A percentile compares a stretch with the other conserved stretches of the same genome.
phyloP scores from a whole-genome alignment of 2,797 vertebrate species.

The Rhinogobio ventralis region DNA sequence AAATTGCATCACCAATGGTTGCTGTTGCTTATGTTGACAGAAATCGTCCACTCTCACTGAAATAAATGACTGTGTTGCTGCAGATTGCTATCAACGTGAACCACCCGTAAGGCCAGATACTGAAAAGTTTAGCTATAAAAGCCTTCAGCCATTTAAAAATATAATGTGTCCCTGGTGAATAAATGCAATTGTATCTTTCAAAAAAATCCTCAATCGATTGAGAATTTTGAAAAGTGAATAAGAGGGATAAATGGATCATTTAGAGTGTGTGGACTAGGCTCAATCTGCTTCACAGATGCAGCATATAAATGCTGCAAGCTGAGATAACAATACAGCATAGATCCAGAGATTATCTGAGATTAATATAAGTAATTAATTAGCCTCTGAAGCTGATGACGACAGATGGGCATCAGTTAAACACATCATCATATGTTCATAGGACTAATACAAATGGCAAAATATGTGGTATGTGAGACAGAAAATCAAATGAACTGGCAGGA shows the following conservation, averaged over 20 bases:
- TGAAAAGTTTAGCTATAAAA: background rate
- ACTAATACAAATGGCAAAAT: background rate
- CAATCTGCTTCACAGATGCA: background rate
- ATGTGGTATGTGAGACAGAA: background rate
- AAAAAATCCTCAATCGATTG: background rate
- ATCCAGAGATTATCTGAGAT: constrained; percentile 47
- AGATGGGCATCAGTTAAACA: constrained; percentile 30
- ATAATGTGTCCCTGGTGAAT: background rate
- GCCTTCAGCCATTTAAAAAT: background rate
- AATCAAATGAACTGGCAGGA: background rate
- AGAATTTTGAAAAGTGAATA: background rate
- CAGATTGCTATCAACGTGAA: background rate
- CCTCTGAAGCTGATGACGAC: constrained; percentile 23
- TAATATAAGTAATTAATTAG: constrained; percentile 45
- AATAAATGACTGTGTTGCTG: background rate
- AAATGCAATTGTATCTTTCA: background rate
- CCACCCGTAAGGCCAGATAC: background rate
- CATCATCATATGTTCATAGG: constrained; percentile 10
- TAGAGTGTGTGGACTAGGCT: background rate
- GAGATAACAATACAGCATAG: constrained; percentile 43
- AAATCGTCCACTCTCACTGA: background rate
- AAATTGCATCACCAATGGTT: background rate
- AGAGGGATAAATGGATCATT: background rate
- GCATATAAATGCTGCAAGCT: background rate
- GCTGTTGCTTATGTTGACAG: background rate